A percentile compares a stretch with the other conserved stretches of the same genome.
Conservation (phyloP, 2,113 vertebrate species). For the Zootoca vivipara region DNA sequence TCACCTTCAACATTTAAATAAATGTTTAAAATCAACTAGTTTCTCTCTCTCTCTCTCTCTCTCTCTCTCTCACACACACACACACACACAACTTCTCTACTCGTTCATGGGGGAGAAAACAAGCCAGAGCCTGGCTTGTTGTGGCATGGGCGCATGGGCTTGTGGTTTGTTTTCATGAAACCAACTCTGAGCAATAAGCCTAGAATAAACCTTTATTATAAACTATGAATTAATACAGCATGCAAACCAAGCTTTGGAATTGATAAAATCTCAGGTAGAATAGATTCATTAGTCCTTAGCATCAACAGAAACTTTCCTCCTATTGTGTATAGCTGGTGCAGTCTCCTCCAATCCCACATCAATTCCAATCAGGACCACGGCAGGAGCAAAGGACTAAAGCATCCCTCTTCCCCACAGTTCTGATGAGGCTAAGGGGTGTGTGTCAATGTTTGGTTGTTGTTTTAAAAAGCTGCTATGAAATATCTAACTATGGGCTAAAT, state of each 20-base stretch:
- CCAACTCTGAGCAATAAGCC: too few relatives aligned
- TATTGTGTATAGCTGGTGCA: not conserved
- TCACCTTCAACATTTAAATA: not conserved
- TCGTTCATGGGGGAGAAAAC: too few relatives aligned
- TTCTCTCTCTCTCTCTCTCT: not conserved
- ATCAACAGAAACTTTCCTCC: not conserved
- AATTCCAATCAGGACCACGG: not conserved
- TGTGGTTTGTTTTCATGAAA: too few relatives aligned
- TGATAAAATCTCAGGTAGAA: not conserved
- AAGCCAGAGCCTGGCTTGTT: too few relatives aligned
- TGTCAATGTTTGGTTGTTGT: not conserved
- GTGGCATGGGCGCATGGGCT: too few relatives aligned
- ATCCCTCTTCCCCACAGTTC: not conserved
- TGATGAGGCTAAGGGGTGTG: not conserved
- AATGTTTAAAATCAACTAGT: not conserved
- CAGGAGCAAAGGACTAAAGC: not conserved
- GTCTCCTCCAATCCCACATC: not conserved
- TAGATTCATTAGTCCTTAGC: not conserved
- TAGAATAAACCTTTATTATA: too few relatives aligned
- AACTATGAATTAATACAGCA: too few relatives aligned
- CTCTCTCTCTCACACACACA: too few relatives aligned
- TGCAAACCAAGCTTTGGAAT: too few relatives aligned
- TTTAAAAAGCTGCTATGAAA: not conserved
- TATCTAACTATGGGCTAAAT: not conserved
- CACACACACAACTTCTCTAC: too few relatives aligned